Percentiles rank a stretch among this genome's conserved stretches.
phyloP scores from a whole-genome alignment of 2,797 vertebrate species.

The Leptatherina wallacei region DNA sequence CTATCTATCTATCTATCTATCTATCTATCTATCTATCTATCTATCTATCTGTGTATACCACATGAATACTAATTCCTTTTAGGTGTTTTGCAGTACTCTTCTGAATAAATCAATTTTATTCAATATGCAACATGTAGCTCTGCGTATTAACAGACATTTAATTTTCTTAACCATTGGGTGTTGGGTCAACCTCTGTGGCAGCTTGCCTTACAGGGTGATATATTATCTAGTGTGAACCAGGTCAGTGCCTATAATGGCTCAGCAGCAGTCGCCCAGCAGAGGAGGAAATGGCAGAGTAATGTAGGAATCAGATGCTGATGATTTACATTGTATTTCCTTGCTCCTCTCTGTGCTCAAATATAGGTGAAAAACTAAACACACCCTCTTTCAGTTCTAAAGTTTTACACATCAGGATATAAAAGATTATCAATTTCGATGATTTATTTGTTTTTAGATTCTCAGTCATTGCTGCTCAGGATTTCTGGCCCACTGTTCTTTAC shows the following conservation, averaged over 20 bases:
- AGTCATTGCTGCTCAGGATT: no score
- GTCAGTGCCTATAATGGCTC: constrained; percentile 56
- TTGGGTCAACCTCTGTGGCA: constrained; percentile 33
- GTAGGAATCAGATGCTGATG: constrained; percentile 41
- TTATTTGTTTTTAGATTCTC: no score
- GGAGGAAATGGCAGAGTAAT: constrained; percentile 48
- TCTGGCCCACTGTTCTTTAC: no score
- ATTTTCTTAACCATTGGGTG: constrained; percentile 71
- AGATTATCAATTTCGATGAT: no score
- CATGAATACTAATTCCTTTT: background rate
- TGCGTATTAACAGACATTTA: constrained; percentile 67
- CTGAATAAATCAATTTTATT: background rate
- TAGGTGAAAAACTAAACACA: no score
- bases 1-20: no score
- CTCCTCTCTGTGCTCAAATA: no score
- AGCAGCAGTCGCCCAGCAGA: constrained; percentile 21
- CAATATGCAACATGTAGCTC: constrained; percentile 4
- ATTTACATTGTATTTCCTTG: background rate
- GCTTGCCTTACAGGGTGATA: constrained; percentile 70
- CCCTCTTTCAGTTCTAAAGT: no score
- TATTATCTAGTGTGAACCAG: constrained; percentile 74
- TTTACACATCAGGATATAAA: no score
- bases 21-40: no score
- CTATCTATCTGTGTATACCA: background rate
- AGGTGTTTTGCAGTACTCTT: constrained; percentile 8